A percentile compares a stretch with the other conserved stretches of the same genome.
phyloP scores from a whole-genome alignment of 2,113 vertebrate genomes.

The Mastomys natalensis region DNA sequence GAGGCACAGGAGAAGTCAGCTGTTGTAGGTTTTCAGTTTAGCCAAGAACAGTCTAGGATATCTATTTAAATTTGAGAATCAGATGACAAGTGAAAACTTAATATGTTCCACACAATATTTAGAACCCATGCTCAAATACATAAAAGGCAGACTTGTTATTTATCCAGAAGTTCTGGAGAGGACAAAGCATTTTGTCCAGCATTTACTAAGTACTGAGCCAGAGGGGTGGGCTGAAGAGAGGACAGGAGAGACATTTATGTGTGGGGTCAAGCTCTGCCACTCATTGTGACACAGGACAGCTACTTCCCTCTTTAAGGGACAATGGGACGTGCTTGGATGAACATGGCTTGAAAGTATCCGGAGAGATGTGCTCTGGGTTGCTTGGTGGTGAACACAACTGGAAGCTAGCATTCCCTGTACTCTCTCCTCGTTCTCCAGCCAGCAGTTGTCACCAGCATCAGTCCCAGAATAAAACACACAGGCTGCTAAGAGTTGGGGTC shows the following conservation, averaged over 20 bases:
- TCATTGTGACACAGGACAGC: background rate
- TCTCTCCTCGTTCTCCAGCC: background rate
- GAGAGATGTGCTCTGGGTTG: background rate
- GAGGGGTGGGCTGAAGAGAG: background rate
- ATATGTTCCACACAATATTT: background rate
- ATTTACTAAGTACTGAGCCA: background rate
- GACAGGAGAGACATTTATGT: background rate
- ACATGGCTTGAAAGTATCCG: background rate
- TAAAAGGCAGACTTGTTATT: background rate
- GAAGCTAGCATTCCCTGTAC: background rate
- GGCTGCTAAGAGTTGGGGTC: background rate
- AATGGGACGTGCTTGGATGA: background rate
- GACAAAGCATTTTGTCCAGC: background rate
- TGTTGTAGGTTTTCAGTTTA: background rate
- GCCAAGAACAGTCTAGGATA: background rate
- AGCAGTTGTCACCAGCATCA: background rate
- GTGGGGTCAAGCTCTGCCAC: background rate
- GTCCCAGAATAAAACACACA: background rate
- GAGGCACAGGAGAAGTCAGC: background rate
- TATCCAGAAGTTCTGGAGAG: background rate
- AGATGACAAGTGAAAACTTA: background rate
- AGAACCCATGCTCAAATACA: background rate
- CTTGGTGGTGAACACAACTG: background rate
- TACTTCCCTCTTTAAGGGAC: background rate
- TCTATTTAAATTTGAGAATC: conserved; percentile 10